Conservation (phyloP, 2,113 vertebrate genomes). For the Thinocorus orbignyianus region DNA sequence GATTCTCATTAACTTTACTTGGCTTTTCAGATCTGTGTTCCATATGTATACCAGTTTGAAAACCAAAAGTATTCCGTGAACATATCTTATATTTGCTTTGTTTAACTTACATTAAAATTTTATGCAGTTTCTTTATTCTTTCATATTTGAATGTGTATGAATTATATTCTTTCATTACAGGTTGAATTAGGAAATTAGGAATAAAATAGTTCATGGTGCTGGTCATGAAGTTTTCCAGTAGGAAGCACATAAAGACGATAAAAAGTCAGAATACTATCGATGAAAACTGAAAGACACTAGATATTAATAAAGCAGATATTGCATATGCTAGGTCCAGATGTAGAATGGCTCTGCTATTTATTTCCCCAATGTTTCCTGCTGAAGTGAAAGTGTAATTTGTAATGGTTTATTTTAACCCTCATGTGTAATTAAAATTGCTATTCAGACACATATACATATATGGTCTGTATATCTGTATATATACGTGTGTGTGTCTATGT, state of each 20-base stretch:
- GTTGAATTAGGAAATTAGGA: background rate
- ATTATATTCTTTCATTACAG: background rate
- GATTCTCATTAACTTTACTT: background rate
- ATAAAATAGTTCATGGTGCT: background rate
- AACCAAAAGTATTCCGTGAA: background rate
- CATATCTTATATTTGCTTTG: background rate
- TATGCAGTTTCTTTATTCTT: background rate
- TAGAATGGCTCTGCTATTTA: background rate
- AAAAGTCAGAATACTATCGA: background rate
- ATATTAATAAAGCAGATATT: background rate
- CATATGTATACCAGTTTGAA: background rate
- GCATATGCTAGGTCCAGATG: background rate
- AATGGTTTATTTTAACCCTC: background rate
- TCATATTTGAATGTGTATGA: background rate
- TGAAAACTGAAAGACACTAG: background rate
- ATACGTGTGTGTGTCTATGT: accelerated
- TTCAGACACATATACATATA: background rate
- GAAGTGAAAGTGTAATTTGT: background rate
- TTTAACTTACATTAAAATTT: background rate
- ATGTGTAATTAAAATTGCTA: background rate
- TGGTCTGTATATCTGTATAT: accelerated
- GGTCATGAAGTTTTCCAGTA: background rate
- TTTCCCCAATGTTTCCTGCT: background rate
- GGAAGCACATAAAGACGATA: background rate
- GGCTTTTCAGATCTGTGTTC: background rate